A percentile compares a stretch with the other conserved stretches of the same genome.
Conservation (phyloP, 2,888 invertebrate species). For the Cepaea hortensis region DNA sequence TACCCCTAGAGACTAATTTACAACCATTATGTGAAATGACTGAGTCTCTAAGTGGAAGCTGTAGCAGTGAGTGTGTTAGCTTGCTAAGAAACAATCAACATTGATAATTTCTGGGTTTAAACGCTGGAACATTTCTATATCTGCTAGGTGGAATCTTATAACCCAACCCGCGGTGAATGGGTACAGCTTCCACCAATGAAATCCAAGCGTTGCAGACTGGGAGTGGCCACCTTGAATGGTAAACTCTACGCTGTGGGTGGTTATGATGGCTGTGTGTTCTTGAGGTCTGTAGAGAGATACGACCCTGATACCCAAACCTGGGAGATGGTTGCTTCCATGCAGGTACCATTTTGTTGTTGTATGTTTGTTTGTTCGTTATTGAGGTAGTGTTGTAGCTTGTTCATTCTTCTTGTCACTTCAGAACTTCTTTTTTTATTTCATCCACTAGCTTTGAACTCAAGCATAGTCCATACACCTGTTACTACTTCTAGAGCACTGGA, state of each 20-base stretch:
- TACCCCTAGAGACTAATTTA: too few relatives aligned
- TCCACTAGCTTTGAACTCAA: too few relatives aligned
- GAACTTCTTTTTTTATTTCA: too few relatives aligned
- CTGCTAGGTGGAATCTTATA: conserved; percentile 84
- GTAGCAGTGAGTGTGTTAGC: too few relatives aligned
- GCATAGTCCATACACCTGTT: too few relatives aligned
- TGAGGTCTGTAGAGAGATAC: conserved; percentile 88
- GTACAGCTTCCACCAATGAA: conserved; percentile 86
- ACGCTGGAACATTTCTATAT: conserved; percentile 29
- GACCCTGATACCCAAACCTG: conserved; percentile 86
- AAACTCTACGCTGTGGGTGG: conserved; percentile 84
- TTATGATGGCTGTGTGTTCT: conserved; percentile 89
- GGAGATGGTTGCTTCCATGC: conserved; percentile 87
- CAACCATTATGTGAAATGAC: too few relatives aligned
- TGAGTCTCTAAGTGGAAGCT: too few relatives aligned
- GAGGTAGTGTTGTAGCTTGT: background rate
- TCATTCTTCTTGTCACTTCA: too few relatives aligned
- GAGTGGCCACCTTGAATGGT: conserved; percentile 87
- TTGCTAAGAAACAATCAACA: too few relatives aligned
- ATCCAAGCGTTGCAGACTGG: conserved; percentile 87
- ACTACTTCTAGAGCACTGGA: too few relatives aligned
- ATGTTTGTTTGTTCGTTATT: background rate
- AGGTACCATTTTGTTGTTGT: conserved; percentile 63
- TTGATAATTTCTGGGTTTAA: too few relatives aligned
- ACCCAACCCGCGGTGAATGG: conserved; percentile 86